phyloP scores from a whole-genome alignment of 2,888 invertebrate genomes.

The Cerastoderma edule region DNA sequence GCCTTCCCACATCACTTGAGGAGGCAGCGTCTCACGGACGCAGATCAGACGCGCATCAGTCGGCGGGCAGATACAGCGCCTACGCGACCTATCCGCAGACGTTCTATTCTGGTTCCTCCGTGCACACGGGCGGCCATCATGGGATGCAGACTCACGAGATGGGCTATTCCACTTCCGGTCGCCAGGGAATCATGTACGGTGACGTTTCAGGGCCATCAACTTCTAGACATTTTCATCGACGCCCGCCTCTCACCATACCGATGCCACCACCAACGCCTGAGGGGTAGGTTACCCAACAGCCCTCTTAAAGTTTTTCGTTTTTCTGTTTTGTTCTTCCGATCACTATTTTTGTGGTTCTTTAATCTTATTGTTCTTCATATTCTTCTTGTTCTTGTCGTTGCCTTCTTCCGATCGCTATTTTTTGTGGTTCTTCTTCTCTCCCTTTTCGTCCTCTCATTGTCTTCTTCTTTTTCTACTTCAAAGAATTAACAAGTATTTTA shows the following conservation, averaged over 20 bases:
- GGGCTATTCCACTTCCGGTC: constrained; percentile 57
- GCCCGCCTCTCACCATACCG: constrained; percentile 75
- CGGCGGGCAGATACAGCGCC: constrained; percentile 28
- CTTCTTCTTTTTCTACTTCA: too few species aligned
- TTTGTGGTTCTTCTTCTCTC: too few species aligned
- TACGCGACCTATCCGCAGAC: constrained; percentile 40
- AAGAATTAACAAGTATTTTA: too few species aligned
- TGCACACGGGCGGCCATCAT: constrained; percentile 36
- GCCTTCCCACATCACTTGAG: constrained; percentile 19
- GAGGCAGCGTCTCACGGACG: constrained; percentile 37
- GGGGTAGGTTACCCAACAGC: constrained; percentile 66
- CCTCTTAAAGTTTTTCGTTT: too few species aligned
- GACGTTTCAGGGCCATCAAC: constrained; percentile 67
- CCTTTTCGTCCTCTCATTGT: too few species aligned
- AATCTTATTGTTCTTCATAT: not conserved
- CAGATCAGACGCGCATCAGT: constrained; percentile 35
- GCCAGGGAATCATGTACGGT: constrained; percentile 60
- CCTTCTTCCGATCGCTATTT: too few species aligned
- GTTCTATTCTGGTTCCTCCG: constrained; percentile 53
- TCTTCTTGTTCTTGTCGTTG: too few species aligned
- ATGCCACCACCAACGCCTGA: constrained; percentile 74
- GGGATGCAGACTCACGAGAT: constrained; percentile 57
- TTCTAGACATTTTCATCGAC: constrained; percentile 67
- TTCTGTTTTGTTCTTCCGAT: too few species aligned
- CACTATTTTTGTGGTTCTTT: too few species aligned